Percentiles rank a stretch among this genome's conserved stretches.
phyloP scores from a whole-genome alignment of 1,140 invertebrate species.

The Trichonephila inaurata region DNA sequence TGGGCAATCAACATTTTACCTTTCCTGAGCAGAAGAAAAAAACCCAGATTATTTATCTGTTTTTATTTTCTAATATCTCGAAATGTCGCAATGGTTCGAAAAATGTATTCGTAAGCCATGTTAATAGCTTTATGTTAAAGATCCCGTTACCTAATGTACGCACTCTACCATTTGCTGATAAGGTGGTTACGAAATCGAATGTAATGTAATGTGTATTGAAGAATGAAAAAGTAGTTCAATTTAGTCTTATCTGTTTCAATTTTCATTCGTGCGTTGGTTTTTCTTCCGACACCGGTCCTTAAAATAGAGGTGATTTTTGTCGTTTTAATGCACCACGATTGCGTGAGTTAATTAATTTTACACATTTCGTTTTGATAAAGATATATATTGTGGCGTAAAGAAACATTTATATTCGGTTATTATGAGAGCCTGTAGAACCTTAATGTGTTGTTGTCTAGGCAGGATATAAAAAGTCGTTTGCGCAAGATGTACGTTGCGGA shows the following conservation, averaged over 20 bases:
- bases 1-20: neutral
- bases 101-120: neutral
- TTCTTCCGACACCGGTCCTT: neutral
- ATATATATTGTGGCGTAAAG: no score
- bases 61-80: slow-evolving; percentile 22
- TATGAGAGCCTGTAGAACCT: no score
- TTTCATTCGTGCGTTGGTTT: neutral
- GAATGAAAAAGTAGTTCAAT: neutral
- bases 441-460: no score
- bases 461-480: no score
- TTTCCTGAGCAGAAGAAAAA: neutral
- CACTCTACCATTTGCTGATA: neutral
- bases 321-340: neutral
- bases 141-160: neutral
- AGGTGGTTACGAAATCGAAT: neutral
- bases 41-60: slow-evolving; percentile 35
- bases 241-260: slow-evolving; percentile 1
- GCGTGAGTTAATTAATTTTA: neutral
- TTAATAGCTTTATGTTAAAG: neutral
- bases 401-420: no score
- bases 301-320: neutral
- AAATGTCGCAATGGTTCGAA: neutral
- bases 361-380: neutral
- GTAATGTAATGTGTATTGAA: neutral
- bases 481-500: no score